These are phyloP conservation scores for Xestia c-nigrum DNA, from an alignment of 2,888 invertebrate genomes.

Conservation along the genomic window DNA sequence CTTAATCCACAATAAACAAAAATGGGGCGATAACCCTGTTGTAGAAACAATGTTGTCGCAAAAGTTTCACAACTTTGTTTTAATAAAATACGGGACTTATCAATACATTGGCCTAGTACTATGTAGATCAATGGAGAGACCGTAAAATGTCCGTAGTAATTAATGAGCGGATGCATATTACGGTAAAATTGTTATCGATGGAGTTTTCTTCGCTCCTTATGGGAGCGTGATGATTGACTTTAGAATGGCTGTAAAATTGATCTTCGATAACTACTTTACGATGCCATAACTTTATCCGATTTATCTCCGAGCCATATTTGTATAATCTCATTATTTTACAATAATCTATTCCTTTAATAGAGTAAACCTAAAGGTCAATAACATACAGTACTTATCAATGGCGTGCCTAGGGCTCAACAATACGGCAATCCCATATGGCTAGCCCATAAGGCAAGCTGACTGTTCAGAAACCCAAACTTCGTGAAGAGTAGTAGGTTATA, in stretches of 20 bases:
- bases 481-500: no score
- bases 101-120: constrained; percentile 3
- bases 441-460: no score
- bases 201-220: constrained; percentile 7
- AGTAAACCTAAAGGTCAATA: not conserved
- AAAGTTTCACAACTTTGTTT: not conserved
- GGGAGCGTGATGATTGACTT: constrained; percentile 30
- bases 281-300: constrained; percentile 19
- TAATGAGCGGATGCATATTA: constrained; percentile 42
- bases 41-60: not conserved
- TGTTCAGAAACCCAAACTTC: no score
- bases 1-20: not conserved
- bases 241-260: constrained; percentile 38
- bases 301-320: constrained; percentile 2
- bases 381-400: no score
- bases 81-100: not conserved
- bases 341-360: not conserved
- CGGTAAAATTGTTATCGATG: constrained; percentile 43
- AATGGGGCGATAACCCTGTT: not conserved
- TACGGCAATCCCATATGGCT: no score
- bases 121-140: constrained; percentile 25
- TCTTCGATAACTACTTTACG: constrained; percentile 13
- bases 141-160: constrained; percentile 26
- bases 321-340: constrained; percentile 22
- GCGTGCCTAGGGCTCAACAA: no score